These are phyloP conservation scores for Rhagonycha lutea DNA, from an alignment of 2,888 invertebrate species.

Conservation along the genomic window DNA sequence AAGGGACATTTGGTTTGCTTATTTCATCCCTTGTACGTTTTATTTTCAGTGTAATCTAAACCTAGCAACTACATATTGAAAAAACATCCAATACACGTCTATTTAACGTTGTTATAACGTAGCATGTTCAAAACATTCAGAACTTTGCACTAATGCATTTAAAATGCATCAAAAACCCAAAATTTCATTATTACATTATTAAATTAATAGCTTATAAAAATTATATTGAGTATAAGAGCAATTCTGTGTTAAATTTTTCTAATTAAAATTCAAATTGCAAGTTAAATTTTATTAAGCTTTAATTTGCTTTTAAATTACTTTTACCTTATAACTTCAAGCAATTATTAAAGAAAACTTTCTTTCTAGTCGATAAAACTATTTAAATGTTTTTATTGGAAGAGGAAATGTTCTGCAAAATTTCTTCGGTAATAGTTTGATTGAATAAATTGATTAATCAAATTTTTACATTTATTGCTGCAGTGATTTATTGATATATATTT, in stretches of 20 bases:
- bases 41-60: too few relatives aligned
- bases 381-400: background rate
- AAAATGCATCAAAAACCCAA: background rate
- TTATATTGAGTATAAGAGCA: background rate
- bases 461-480: background rate
- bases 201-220: background rate
- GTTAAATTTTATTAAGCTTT: background rate
- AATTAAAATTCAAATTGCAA: background rate
- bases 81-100: too few relatives aligned
- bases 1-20: background rate
- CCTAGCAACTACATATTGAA: too few relatives aligned
- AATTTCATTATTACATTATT: background rate
- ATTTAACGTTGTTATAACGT: too few relatives aligned
- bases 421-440: too few relatives aligned
- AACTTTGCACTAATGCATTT: background rate
- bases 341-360: background rate
- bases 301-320: background rate
- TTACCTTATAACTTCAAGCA: background rate
- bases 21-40: too few relatives aligned
- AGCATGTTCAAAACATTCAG: too few relatives aligned
- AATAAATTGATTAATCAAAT: background rate
- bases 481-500: background rate
- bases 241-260: background rate
- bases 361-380: background rate
- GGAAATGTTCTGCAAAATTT: background rate